Base-by-base conservation (phyloP, 2,888 invertebrate species). In the Aplocera efformata region DNA sequence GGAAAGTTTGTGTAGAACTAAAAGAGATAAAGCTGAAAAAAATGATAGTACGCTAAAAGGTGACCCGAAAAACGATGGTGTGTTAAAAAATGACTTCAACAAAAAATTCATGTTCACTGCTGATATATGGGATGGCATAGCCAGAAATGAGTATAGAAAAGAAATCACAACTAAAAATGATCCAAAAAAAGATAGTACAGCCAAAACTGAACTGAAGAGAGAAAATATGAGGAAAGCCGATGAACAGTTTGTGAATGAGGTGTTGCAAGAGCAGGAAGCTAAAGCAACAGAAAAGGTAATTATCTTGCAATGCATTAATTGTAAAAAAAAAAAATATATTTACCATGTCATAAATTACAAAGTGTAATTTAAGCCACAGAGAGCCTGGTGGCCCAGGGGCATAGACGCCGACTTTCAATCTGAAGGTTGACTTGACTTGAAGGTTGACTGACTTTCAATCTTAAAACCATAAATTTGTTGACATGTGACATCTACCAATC, bases 241-340 rank as follows among this genome's bases (percentile, higher is more conserved):
- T 25, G 46, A 48, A 13, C 47, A 39, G 10, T 34, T 48, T 17
- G 13, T 32, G 11, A 42, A 48, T 27, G 49, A 57, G 29, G 32
- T 51, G 36, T 47, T 49, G 20, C 40, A 50, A 4, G 48, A 53
- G 23, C 43, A 48, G 32, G 55, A 57, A n/a, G 48, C 50, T n/a
- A 53, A 50, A 7, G 48, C 50, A 36, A 35, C 37, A 10, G 13
- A 36, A 24, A 51, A 56, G 50, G 61, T 58, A 52, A 24, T 11
- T 9, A 1, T 10, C 3, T 10, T 10, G 26, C 9, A 26, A 26
- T n/a, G n/a, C n/a, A n/a, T n/a, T n/a, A n/a, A n/a, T n/a, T n/a
- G n/a, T n/a, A n/a, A n/a, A n/a, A n/a, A n/a, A n/a, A n/a, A n/a
- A n/a, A n/a, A n/a, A n/a, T n/a, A n/a, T n/a, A n/a, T n/a, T n/a